Evolutionary conservation across 2,113 vertebrate genomes (phyloP).

Genomic region (Carassius gibelio): DNA sequence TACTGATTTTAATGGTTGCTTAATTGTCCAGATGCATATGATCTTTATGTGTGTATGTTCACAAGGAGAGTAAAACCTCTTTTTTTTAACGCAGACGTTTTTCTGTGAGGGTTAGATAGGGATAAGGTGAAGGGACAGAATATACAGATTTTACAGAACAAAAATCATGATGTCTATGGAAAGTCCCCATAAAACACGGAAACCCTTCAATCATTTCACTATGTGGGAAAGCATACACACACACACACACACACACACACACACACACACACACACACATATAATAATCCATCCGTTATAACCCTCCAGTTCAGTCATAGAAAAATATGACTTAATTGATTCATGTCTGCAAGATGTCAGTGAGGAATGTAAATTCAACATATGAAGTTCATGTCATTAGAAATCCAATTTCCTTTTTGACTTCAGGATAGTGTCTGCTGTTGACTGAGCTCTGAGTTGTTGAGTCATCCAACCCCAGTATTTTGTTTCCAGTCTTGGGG

Average conservation of each 20-base stretch:
- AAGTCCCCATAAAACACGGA: too few relatives aligned
- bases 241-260: background rate
- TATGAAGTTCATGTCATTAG: slow-evolving; percentile 1
- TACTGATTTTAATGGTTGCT: too few relatives aligned
- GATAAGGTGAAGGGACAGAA: too few relatives aligned
- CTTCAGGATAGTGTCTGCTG: background rate
- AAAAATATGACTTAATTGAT: background rate
- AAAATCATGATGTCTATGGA: too few relatives aligned
- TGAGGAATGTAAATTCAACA: slow-evolving; percentile 35
- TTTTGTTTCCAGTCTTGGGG: slow-evolving; percentile 15
- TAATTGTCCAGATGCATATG: too few relatives aligned
- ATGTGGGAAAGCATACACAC: slow-evolving; percentile 40
- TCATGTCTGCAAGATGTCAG: slow-evolving; percentile 38
- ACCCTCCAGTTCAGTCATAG: background rate
- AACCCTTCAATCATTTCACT: background rate
- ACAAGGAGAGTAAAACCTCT: too few relatives aligned
- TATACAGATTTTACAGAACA: too few relatives aligned
- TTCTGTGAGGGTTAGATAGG: too few relatives aligned
- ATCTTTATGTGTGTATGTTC: too few relatives aligned
- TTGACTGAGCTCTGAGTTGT: background rate
- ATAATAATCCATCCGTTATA: slow-evolving; percentile 20
- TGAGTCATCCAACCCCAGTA: slow-evolving; percentile 5
- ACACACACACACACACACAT: background rate
- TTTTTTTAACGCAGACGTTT: too few relatives aligned
- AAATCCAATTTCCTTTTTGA: slow-evolving; percentile 20